Evolutionary conservation across 2,797 vertebrate species (phyloP), one percentile per base, ranked within the genome.

Genomic region (Falco novaeseelandiae): DNA sequence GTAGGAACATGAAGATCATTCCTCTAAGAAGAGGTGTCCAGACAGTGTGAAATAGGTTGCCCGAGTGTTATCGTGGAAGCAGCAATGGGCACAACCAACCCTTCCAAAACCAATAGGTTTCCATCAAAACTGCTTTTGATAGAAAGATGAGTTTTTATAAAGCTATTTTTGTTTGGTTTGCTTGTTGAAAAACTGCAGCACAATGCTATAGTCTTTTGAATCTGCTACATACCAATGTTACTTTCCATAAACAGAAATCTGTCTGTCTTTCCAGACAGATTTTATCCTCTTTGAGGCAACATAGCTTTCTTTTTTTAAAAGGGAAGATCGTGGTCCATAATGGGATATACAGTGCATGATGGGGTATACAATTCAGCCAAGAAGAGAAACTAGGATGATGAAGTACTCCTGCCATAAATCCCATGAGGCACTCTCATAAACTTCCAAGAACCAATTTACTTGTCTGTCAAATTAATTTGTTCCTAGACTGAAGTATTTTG

Each of bases 31-130:
- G 8, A 69, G 9, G 7, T 62, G 19, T 8, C 54, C 0, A 0
- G 42, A 34, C 3, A 87, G 25, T 26, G 5, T 25, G 57, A 79
- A 77, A 59, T 21, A 72, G 2, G 5, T 84, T 62, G 36, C 19
- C 22, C 5, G 1, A 29, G 36, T 1, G 52, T 62, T 80, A 54
- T 26, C 0, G 1, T 69, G 32, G 11, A 87, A 72, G 8, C 7
- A 76, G 26, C 22, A 87, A 55, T 17, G 18, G 72, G 59, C 15
- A 26, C 42, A 21, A 72, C 42, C 11, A 62, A 36, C 12, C 8
- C 16, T 14, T 79, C 46, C 0, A 3, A 73, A 90, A 72, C 21
- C 17, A 63, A 32, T 3, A n/a, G 38, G 10, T 46, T 87, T 78
- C 22, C 18, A 9, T 55, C 36, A 61, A 51, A 84, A 78, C 22